These are phyloP conservation scores for Arbacia lixula DNA, from an alignment of 53 echinoderm and acorn worm genomes.

Conservation along the genomic window DNA sequence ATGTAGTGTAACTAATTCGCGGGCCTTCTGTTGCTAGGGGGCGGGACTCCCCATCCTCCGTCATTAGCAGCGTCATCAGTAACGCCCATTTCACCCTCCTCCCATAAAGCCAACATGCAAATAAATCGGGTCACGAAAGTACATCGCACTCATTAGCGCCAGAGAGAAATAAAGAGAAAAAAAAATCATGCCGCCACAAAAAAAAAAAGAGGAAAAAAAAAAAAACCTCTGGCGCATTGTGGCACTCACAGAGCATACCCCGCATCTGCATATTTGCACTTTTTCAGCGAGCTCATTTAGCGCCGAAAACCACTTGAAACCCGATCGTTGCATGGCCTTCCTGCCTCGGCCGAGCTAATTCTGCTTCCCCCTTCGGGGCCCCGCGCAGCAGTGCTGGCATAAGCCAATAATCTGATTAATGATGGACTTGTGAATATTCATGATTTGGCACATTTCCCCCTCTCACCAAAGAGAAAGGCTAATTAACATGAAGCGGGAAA, in stretches of 20 bases:
- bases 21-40: slow-evolving; percentile 18
- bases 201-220: not conserved
- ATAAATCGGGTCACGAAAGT: slow-evolving; percentile 54
- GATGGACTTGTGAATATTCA: slow-evolving; percentile 45
- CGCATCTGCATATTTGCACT: slow-evolving; percentile 44
- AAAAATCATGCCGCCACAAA: not conserved
- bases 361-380: slow-evolving; percentile 3
- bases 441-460: slow-evolving; percentile 28
- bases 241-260: slow-evolving; percentile 2
- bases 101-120: slow-evolving; percentile 48
- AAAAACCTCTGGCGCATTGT: not conserved
- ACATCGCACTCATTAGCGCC: slow-evolving; percentile 53
- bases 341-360: slow-evolving; percentile 32
- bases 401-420: slow-evolving; percentile 50
- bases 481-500: not conserved
- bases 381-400: not conserved
- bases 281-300: slow-evolving; percentile 46
- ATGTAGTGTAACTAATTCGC: slow-evolving; percentile 27
- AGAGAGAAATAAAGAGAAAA: not conserved
- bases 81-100: slow-evolving; percentile 4
- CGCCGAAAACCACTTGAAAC: slow-evolving; percentile 53
- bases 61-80: slow-evolving; percentile 49
- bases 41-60: not conserved
- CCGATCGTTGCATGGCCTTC: slow-evolving; percentile 40
- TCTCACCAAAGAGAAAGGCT: slow-evolving; percentile 11